phyloP scores from a whole-genome alignment of 92 coral and sea anemone species.

The Blastomussa wellsi region DNA sequence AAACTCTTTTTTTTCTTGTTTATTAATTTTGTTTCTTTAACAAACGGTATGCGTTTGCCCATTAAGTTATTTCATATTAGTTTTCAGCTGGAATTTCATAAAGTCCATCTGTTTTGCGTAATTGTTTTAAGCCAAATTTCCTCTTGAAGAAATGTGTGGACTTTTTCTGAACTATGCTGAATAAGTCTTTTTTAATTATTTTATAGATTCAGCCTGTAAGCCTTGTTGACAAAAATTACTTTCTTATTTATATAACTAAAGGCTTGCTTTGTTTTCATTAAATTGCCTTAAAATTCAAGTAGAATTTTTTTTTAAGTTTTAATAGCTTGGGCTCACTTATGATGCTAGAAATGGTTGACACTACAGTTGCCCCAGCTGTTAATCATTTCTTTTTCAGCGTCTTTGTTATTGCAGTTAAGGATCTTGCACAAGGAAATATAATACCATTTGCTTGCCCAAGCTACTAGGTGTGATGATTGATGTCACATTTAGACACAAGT shows the following conservation, averaged over 20 bases:
- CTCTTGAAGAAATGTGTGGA: neutral
- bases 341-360: too few relatives aligned
- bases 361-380: too few relatives aligned
- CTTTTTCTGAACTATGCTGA: neutral
- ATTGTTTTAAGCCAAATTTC: neutral
- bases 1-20: neutral
- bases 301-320: neutral
- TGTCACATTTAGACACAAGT: neutral
- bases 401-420: too few relatives aligned
- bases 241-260: neutral
- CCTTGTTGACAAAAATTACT: neutral
- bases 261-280: neutral
- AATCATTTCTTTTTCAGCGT: too few relatives aligned
- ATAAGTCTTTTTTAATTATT: neutral
- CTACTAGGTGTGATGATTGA: neutral
- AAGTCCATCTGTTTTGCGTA: neutral
- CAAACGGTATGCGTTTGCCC: neutral
- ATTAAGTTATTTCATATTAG: neutral
- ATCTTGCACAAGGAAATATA: neutral
- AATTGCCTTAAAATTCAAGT: neutral
- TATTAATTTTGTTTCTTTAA: neutral
- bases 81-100: neutral
- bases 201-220: neutral
- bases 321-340: too few relatives aligned
- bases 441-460: neutral